A percentile compares a stretch with the other conserved stretches of the same genome.
Evolutionary conservation across 2,797 vertebrate species (phyloP).

Genomic region (Acridotheres tristis): DNA sequence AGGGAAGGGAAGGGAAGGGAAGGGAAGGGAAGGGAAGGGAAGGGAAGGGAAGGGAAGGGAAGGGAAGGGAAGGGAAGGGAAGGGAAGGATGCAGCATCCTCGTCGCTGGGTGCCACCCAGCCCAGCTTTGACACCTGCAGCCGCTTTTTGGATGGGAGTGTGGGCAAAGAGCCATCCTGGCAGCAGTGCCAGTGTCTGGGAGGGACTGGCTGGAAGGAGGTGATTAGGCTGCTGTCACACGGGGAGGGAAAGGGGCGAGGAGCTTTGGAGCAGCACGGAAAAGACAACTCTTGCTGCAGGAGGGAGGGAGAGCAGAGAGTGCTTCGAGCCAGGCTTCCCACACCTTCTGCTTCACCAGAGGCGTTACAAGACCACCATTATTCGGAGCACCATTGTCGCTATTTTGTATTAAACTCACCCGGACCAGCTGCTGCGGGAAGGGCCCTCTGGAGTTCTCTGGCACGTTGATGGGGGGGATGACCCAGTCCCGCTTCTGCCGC

Average conservation of each 20-base stretch:
- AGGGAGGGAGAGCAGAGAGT: background rate
- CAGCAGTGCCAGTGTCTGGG: background rate
- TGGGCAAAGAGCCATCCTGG: slow-evolving; percentile 42
- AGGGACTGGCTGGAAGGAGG: slow-evolving; percentile 49
- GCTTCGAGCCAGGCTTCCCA: background rate
- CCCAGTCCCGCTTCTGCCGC: slow-evolving; percentile 95
- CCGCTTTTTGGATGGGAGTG: background rate
- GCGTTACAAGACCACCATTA: too few species aligned
- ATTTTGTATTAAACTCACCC: slow-evolving; percentile 78
- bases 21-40: background rate
- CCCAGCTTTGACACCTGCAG: slow-evolving; percentile 53
- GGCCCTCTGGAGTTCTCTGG: slow-evolving; percentile 95
- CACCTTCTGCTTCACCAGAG: background rate
- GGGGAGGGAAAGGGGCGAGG: background rate
- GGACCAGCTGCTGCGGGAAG: slow-evolving; percentile 95
- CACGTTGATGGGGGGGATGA: slow-evolving; percentile 96
- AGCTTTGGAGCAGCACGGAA: background rate
- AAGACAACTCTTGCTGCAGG: background rate
- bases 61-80: background rate
- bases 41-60: too few species aligned
- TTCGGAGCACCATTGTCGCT: rapidly evolving
- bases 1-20: too few species aligned
- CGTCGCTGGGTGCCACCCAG: background rate
- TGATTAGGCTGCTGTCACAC: slow-evolving; percentile 19
- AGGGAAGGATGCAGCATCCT: background rate